These are phyloP conservation scores for Fulica atra DNA, from an alignment of 2,113 vertebrate genomes.

Conservation along the genomic window DNA sequence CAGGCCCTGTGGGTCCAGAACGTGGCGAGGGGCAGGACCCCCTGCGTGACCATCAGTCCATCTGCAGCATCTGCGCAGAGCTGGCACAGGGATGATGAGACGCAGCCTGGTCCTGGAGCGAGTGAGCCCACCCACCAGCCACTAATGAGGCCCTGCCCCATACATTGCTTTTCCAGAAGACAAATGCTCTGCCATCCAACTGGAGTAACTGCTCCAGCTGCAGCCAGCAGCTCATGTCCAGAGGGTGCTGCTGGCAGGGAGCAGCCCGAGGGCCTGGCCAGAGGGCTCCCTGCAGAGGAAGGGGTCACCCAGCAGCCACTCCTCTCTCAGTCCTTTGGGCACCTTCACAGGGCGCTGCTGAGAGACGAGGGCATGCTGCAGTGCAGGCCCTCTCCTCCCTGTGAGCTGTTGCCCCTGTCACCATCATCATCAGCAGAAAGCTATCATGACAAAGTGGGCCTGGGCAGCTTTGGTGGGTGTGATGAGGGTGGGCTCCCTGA, in stretches of 20 bases:
- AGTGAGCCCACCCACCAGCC: not conserved
- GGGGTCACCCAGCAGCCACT: too few relatives aligned
- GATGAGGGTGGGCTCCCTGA: not conserved
- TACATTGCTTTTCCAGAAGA: not conserved
- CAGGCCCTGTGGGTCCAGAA: not conserved
- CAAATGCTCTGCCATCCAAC: not conserved
- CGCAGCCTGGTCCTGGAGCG: not conserved
- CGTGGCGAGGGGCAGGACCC: accelerated
- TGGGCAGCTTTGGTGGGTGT: not conserved
- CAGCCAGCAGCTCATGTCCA: not conserved
- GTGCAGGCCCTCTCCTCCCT: not conserved
- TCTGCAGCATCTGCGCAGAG: not conserved
- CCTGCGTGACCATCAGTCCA: not conserved
- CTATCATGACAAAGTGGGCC: not conserved
- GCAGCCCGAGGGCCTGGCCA: too few relatives aligned
- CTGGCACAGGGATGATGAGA: not conserved
- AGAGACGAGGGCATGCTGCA: too few relatives aligned
- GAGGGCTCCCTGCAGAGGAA: too few relatives aligned
- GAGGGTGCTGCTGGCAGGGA: too few relatives aligned
- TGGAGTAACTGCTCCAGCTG: not conserved
- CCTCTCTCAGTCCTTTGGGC: too few relatives aligned
- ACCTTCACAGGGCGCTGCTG: too few relatives aligned
- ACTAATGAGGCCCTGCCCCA: not conserved
- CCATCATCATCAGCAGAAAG: not conserved
- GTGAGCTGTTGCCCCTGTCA: not conserved